Evolutionary conservation across 2,797 vertebrate genomes (phyloP), one percentile per base, ranked within the genome.

Genomic region (Sebastes ruberrimus): DNA sequence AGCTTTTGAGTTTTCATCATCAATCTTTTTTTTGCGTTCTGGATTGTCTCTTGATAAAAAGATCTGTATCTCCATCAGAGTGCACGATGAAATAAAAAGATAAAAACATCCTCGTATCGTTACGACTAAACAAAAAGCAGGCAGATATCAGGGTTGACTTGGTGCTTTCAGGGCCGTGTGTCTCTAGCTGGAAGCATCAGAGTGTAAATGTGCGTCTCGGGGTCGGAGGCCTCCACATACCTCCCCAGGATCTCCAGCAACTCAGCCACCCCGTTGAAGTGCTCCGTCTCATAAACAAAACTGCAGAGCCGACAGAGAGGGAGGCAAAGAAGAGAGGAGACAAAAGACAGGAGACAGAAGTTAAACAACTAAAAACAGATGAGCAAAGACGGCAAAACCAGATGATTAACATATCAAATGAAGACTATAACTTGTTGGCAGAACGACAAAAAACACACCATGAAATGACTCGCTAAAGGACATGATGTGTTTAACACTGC

Each of bases 221-320:
- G 53, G 33, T 81, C 52, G 2, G 73, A 16, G 69, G 74, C 49
- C 71, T 78, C 22, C 80, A 94, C 93, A 93, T 95, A 99, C 98
- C 98, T 99, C 96, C 98, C 98, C 97, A 99, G 95, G 96, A 99
- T 99, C 97, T 99, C 98, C 98, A 99, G 96, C 96, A 99, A 95
- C 95, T 99, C 98, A 81, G 98, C 98, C 94, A 99, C 98, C 59
- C 98, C 98, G 90, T 98, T 99, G 97, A 99, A 99, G 96, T 99
- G 98, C 96, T 99, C 98, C 81, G 98, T 99, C 98, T 99, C 98
- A 98, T 99, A 99, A 98, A 99, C 97, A 99, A 99, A 96, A 95
- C 96, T 96, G 91, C 20, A 73, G 64, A 65, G 23, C 10, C 61
- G 70, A 84, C 32, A 30, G 64, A 65, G 46, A 46, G 30, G 6